Base-by-base conservation (phyloP, 1,140 invertebrate species). In the Scaptomyza graminum region DNA sequence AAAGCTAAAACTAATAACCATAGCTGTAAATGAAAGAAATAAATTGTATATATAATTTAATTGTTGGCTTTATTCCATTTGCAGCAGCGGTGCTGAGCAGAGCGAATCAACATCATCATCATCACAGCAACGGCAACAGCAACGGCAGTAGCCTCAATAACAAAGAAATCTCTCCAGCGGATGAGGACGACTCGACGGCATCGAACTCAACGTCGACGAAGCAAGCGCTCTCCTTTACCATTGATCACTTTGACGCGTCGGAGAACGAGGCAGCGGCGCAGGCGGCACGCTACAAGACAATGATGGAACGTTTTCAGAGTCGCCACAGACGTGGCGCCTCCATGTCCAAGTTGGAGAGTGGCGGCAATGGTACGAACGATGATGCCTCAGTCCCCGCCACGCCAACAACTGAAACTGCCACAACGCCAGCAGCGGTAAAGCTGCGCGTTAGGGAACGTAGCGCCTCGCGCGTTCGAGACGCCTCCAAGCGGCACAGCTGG, bases 251-350 rank as follows among this genome's bases (percentile, higher is more conserved):
- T 1, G 93, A 93, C 31, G 92, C 93, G n/a, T 95, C 95, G 73
- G 90, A 87, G 56, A 84, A 95, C 34, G 95, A 95, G 79, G 93
- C 90, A 12, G 89, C 89, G 92, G 70, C 92, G 92, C 43, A 93
- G 92, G 84, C 94, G 93, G 88, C 90, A 6, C 77, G 87, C 34
- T 91, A 91, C 65, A 95, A 95, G 84, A 94, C 94, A 77, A 85
- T 96, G 76, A 94, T 95, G 71, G 95, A 95, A 74, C 95, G 95
- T 76, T 95, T 94, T 37, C 94, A 95, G 80, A 94, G 93, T 25
- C 93, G 94, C 2, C 95, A 96, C 79, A 93, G 93, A 68, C 92
- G 95, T 67, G 95, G 95, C n/a, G 94, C 95, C 54, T 95, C 95
- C 1, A 93, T 95, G 92, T 95, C 95, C 0, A 94, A 94, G 89